These are phyloP conservation scores for Athalia cordata DNA, from an alignment of 2,888 invertebrate species.

Conservation along the genomic window DNA sequence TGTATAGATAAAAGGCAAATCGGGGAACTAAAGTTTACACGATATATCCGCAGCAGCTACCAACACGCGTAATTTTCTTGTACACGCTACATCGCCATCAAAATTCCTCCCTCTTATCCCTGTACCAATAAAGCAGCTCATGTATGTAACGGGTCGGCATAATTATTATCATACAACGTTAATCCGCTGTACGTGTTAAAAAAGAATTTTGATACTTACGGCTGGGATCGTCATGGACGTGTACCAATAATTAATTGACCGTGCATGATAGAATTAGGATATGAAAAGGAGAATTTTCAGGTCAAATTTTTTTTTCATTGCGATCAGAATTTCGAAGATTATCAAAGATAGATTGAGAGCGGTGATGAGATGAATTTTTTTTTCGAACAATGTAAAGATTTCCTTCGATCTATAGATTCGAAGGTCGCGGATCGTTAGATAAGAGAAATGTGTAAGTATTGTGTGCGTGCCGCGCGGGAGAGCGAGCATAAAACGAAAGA, in stretches of 20 bases:
- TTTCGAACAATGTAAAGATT: not conserved
- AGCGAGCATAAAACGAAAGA: conserved; percentile 8
- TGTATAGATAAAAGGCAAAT: too few relatives aligned
- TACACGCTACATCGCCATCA: conserved; percentile 23
- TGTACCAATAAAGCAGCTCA: not conserved
- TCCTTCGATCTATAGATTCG: conserved; percentile 18
- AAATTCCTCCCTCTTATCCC: not conserved
- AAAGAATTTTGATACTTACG: too few relatives aligned
- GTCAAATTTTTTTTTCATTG: too few relatives aligned
- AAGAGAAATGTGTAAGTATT: not conserved
- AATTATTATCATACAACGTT: conserved; percentile 5
- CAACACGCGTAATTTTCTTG: not conserved
- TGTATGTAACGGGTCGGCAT: not conserved
- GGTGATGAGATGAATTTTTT: too few relatives aligned
- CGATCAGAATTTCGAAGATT: too few relatives aligned
- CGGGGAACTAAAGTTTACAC: not conserved
- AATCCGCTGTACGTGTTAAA: not conserved
- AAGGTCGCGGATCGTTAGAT: conserved; percentile 21
- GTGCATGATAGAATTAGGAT: too few relatives aligned
- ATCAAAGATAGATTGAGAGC: too few relatives aligned
- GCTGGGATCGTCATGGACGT: too few relatives aligned
- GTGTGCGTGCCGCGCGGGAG: conserved; percentile 8
- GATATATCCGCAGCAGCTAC: not conserved
- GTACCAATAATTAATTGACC: too few relatives aligned
- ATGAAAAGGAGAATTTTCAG: too few relatives aligned